Evolutionary conservation across 2,113 vertebrate species (phyloP), one percentile per base, ranked within the genome.

Genomic region (Calyptommatus sinebrachiatus): DNA sequence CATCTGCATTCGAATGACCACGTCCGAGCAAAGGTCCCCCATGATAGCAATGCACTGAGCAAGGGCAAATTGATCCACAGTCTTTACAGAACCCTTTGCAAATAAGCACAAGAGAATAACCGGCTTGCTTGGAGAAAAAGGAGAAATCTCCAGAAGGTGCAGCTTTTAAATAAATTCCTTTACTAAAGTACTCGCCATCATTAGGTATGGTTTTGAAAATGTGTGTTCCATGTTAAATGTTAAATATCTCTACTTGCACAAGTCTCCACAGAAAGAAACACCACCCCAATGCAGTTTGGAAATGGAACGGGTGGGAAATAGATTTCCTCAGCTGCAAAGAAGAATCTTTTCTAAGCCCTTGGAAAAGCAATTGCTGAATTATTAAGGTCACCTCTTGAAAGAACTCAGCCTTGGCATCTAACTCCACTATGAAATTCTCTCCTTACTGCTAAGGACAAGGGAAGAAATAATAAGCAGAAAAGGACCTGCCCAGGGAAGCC

Each of bases 11-110:
- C 91, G 79, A 69, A 94, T 75, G 73, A 68, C 71, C 0, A 77
- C 78, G 8, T 97, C 96, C 24, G 84, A 81, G 50, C 93, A 94
- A 53, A 98, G 89, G 45, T 79, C 88, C 12, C 95, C 94, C 73
- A 97, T 26, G 79, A 90, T 2, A 3, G 87, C 93, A 29, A 97
- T 77, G 26, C 91, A 92, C 0, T 67, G 71, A 1, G 90, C 86
- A 2, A 98, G 90, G 1, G 92, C 82, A 0, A 88, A 77, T 71
- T 26, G 82, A 62, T 88, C 89, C 87, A 83, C 87, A 26, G 50
- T 53, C 81, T 63, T 57, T 65, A 92, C 84, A 48, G 94, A 91
- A 73, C 53, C 85, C 95, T 97, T 61, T 24, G 28, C n/a, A 28
- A 78, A 79, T 21, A 60, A 41, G 84, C 65, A 4, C 21, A 57